Percentiles rank a stretch among this genome's conserved stretches.
Conservation (phyloP, 2,888 invertebrate species). For the Dasypolia templi region DNA sequence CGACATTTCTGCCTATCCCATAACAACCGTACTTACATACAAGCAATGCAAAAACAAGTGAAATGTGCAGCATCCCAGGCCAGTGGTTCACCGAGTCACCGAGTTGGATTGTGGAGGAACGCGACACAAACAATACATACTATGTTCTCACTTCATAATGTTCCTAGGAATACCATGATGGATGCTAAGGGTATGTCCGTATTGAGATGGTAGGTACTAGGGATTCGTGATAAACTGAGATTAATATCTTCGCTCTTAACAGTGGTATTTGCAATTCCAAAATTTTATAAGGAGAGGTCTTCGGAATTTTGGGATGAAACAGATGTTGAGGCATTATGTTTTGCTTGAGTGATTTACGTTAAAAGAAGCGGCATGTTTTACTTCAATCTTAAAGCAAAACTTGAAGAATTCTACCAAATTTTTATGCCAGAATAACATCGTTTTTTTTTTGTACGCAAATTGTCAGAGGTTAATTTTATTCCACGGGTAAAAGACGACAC, state of each 20-base stretch:
- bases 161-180: slow-evolving; percentile 34
- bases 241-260: background rate
- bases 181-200: slow-evolving; percentile 8
- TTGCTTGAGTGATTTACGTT: background rate
- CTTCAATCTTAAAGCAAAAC: too few species aligned
- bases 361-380: too few species aligned
- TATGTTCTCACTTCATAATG: slow-evolving; percentile 38
- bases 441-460: too few species aligned
- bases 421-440: too few species aligned
- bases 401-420: too few species aligned
- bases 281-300: background rate
- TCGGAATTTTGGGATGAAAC: background rate
- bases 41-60: slow-evolving; percentile 47
- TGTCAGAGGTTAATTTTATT: too few species aligned
- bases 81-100: slow-evolving; percentile 65
- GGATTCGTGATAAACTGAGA: background rate
- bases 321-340: background rate
- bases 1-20: background rate
- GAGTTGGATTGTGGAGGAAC: slow-evolving; percentile 62
- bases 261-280: background rate
- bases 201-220: slow-evolving; percentile 9
- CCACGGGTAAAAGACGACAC: too few species aligned
- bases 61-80: slow-evolving; percentile 52
- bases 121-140: slow-evolving; percentile 49
- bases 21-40: slow-evolving; percentile 1